Conservation (phyloP, 2,888 invertebrate genomes). For the Heliconius hortense region DNA sequence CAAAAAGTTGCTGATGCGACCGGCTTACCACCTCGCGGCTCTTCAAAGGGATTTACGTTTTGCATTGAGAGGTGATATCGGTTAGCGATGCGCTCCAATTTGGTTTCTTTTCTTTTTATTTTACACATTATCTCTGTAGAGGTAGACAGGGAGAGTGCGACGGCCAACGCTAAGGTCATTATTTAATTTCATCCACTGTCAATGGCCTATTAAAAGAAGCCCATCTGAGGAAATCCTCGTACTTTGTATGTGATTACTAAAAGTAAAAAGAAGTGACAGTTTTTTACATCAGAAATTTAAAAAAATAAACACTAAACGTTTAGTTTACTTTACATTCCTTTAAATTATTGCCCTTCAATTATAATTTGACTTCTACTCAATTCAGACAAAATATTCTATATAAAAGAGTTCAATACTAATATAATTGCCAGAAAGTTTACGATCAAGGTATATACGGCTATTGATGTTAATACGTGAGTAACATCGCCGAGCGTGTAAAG, state of each 20-base stretch:
- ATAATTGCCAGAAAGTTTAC: conserved; percentile 5
- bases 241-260: background rate
- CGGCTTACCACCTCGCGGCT: conserved; percentile 31
- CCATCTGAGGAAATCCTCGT: background rate
- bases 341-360: background rate
- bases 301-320: background rate
- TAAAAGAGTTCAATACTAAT: conserved; percentile 3
- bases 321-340: background rate
- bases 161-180: background rate
- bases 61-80: conserved; percentile 16
- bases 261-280: background rate
- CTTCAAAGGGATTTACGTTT: conserved; percentile 29
- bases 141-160: background rate
- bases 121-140: background rate
- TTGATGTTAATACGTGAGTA: conserved; percentile 18
- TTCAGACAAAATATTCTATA: background rate
- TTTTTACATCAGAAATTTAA: background rate
- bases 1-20: conserved; percentile 41
- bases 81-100: conserved; percentile 2
- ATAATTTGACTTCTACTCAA: background rate
- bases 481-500: conserved; percentile 16
- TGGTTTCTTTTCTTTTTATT: background rate
- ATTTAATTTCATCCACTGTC: background rate
- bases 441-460: background rate
- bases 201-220: background rate